Evolutionary conservation across 2,888 invertebrate genomes (phyloP), one percentile per base, ranked within the genome.

Genomic region (Xestobium rufovillosum): DNA sequence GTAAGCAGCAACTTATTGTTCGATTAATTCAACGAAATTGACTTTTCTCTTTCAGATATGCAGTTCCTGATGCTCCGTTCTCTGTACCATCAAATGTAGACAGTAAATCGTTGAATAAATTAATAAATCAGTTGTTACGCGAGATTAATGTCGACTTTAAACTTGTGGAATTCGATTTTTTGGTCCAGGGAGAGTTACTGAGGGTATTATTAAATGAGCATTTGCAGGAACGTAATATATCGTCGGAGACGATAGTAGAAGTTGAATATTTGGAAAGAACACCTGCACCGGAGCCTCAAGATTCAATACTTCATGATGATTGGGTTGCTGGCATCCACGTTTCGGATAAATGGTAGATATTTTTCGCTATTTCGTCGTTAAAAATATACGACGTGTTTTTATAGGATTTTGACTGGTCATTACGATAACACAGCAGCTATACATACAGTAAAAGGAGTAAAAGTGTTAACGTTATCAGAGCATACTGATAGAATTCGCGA

Each of bases 221-320:
- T 63, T 68, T 94, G 37, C 73, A 78, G 43, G 80, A 84, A 41
- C 82, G 81, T 52, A 75, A 75, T 25, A 69, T 83, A 6, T 86
- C 87, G 1, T 80, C 80, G 31, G 96, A 97, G 71, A 76, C 78
- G 35, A 83, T 88, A 6, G 69, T 96, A 47, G 83, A 88, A 47
- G 75, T 97, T 33, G 96, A 97, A 65, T 97, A 96, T 66, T 70
- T 96, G 13, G 86, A 90, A 60, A 78, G 86, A 50, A 82, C 84
- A 50, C 89, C 94, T 8, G 83, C 95, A 1, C 97, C 97, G 0
- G 78, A 87, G 55, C 95, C 96, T 1, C 80, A 90, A 59, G 87
- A 94, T 61, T 89, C 90, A 59, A 70, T 97, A 46, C 74, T 89
- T 61, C 95, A 96, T 56, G 92, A 96, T 66, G 97, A 98, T 61